phyloP scores from a whole-genome alignment of 2,797 vertebrate genomes.

The Pyrrhura leucotis region DNA sequence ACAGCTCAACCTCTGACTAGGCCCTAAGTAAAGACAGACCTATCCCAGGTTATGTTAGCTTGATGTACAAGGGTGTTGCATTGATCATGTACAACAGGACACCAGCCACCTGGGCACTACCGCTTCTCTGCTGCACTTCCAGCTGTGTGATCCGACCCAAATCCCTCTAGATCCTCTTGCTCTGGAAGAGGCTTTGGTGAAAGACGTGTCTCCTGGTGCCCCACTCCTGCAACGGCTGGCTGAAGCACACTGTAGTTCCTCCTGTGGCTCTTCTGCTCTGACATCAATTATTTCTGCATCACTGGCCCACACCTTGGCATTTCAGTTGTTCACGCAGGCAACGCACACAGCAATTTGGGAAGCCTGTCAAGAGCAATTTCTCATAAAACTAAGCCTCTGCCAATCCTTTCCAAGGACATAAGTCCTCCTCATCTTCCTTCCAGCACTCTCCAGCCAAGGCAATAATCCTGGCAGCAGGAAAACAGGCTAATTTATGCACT shows the following conservation, averaged over 20 bases:
- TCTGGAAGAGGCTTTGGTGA: background rate
- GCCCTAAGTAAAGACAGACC: background rate
- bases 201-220: background rate
- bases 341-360: background rate
- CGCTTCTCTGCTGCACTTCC: background rate
- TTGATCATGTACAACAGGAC: background rate
- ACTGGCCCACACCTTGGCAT: constrained; percentile 4
- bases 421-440: background rate
- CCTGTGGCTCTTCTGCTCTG: background rate
- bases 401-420: constrained; percentile 26
- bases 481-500: background rate
- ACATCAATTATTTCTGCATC: constrained; percentile 25
- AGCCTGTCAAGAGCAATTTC: constrained; percentile 49
- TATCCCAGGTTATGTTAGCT: background rate
- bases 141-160: background rate
- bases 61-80: background rate
- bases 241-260: background rate
- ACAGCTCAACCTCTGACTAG: background rate
- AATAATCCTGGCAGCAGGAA: background rate
- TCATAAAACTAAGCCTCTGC: constrained; percentile 7
- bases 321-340: background rate
- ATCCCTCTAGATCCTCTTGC: background rate
- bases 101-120: background rate
- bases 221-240: background rate
- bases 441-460: background rate